Evolutionary conservation across 2,797 vertebrate species (phyloP).

Genomic region (Enteromius argenteus): DNA sequence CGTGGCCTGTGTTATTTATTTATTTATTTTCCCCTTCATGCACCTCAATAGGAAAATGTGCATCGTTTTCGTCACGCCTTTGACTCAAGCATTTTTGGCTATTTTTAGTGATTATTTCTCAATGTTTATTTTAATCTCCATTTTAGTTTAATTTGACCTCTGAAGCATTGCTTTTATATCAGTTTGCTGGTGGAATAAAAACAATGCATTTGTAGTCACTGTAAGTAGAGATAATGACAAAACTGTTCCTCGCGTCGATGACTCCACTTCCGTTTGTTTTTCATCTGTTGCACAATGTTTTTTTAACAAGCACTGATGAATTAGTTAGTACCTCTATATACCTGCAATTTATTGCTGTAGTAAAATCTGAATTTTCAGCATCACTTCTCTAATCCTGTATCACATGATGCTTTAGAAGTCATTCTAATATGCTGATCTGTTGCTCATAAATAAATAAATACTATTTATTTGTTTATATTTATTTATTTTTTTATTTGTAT

Average conservation of each 20-base stretch:
- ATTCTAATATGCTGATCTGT: background rate
- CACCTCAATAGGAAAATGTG: slow-evolving; percentile 23
- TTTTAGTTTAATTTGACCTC: background rate
- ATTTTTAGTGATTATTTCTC: background rate
- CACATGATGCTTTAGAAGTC: background rate
- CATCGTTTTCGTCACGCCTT: slow-evolving; percentile 3
- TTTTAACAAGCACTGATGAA: background rate
- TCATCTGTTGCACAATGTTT: background rate
- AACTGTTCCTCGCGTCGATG: background rate
- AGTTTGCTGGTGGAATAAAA: background rate
- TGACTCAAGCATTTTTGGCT: background rate
- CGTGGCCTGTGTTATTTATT: slow-evolving; percentile 1
- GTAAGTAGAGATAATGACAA: background rate
- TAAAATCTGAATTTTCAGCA: background rate
- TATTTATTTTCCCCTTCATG: background rate
- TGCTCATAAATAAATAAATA: no score
- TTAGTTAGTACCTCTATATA: background rate
- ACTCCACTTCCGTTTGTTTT: background rate
- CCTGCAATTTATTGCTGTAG: background rate
- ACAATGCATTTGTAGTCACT: background rate
- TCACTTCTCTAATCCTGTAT: background rate
- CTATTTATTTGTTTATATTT: background rate
- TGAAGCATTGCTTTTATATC: background rate
- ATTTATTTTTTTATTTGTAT: background rate
- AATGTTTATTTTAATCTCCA: background rate